phyloP scores from a whole-genome alignment of 2,888 invertebrate genomes.

The Augochlorella aurata region DNA sequence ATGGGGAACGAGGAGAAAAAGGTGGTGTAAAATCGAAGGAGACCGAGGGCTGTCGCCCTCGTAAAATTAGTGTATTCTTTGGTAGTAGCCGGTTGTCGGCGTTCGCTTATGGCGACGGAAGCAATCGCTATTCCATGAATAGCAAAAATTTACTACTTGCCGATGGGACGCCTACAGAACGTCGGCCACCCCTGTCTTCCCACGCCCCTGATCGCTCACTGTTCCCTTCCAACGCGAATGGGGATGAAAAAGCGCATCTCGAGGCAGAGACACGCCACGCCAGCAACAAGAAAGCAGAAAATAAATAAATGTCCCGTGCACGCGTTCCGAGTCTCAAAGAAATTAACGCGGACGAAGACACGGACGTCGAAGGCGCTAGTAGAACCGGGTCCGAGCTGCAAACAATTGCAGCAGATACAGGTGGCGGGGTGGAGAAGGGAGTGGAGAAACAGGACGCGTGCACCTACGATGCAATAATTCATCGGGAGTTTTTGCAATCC shows the following conservation, averaged over 20 bases:
- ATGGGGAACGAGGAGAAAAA: conserved; percentile 26
- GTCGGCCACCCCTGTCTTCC: conserved; percentile 28
- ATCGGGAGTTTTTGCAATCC: conserved; percentile 40
- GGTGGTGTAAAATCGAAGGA: conserved; percentile 34
- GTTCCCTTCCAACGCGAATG: not conserved
- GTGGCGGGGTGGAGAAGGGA: not conserved
- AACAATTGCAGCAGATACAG: conserved; percentile 31
- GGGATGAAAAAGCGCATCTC: conserved; percentile 51
- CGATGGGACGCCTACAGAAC: conserved; percentile 43
- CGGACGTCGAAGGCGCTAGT: not conserved
- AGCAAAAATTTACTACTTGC: conserved; percentile 74
- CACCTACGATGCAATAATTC: conserved; percentile 32
- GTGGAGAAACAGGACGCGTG: not conserved
- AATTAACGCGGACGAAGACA: conserved; percentile 40
- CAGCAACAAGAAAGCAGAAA: conserved; percentile 24
- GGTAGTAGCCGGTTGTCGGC: conserved; percentile 63
- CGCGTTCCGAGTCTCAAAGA: conserved; percentile 37
- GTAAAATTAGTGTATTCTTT: conserved; percentile 77
- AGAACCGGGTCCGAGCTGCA: not conserved
- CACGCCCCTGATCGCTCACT: not conserved
- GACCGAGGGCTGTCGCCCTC: conserved; percentile 61
- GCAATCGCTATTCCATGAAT: conserved; percentile 79
- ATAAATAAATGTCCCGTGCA: conserved; percentile 51
- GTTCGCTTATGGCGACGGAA: conserved; percentile 67
- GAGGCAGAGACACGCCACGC: conserved; percentile 12